Evolutionary conservation across 2,113 vertebrate species (phyloP).

Genomic region (Pionites leucogaster): DNA sequence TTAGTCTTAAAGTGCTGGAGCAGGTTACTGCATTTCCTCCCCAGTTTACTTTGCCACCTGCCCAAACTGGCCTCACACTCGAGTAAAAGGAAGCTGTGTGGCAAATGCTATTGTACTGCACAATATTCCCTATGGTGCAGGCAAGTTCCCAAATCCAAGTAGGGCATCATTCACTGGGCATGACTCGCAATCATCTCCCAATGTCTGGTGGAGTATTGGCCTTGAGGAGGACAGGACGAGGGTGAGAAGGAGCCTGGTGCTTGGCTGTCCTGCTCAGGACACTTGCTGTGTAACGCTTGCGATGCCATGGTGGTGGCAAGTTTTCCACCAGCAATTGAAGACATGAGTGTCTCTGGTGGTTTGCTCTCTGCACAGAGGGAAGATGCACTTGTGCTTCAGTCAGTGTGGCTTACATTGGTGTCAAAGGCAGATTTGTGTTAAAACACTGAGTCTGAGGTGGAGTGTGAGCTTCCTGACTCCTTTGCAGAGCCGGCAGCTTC

Average conservation of each 20-base stretch:
- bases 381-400: background rate
- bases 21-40: background rate
- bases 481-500: rapidly evolving
- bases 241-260: background rate
- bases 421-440: background rate
- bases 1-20: background rate
- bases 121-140: background rate
- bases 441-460: background rate
- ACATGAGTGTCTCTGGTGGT: background rate
- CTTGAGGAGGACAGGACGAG: background rate
- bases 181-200: background rate
- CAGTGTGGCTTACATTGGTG: background rate
- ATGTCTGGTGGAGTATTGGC: background rate
- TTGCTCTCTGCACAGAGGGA: background rate
- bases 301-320: background rate
- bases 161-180: background rate
- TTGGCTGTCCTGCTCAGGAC: background rate
- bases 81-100: background rate
- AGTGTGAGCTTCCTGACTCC: no score
- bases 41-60: background rate
- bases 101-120: background rate
- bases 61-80: background rate
- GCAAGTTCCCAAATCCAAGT: background rate
- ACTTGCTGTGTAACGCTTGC: background rate
- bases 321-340: background rate